Base-by-base conservation (phyloP, 2,797 vertebrate species). In the Brachyrhaphis roseni region DNA sequence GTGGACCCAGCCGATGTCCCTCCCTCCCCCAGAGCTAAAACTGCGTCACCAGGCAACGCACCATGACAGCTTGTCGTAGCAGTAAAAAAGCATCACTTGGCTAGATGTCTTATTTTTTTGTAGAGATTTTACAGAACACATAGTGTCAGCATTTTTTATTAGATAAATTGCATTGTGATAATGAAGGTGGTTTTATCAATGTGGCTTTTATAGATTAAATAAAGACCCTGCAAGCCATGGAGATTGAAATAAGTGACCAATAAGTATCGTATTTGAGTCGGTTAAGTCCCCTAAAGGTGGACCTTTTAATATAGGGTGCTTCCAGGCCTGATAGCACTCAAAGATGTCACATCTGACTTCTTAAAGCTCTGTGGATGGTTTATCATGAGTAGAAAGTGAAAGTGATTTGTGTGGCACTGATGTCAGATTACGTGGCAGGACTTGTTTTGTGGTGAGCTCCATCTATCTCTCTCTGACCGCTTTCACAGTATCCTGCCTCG, bases 11-110 rank as follows among this genome's bases (percentile, higher is more conserved):
- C 81, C 78, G 46, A 62, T 76, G 82, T 88, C 87, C 91, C 88
- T 83, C 20, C 89, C 90, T 26, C 90, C 90, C 90, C 31, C 84
- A 84, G 78, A 26, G 78, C 79, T 86, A 82, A 83, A 79, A 82
- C 77, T 47, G 75, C 51, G 87, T 96, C 93, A 93, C 95, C 93
- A 95, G 90, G 94, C 95, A 95, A 95, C 95, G 82, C 88, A 91
- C 83, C 88, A 95, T 92, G 95, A 95, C 93, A 93, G 91, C 87
- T 89, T 57, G 88, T 90, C 91, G 20, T 70, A 45, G 12, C 66
- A n/a, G 39, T n/a, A 28, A 8, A 20, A 55, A 72, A 55, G 6
- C 47, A 70, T 49, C 34, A 39, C 31, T 6, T 20, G 26, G 31
- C 72, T 26, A 26, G 6, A n/a, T 1, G 16, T 55, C 51, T 55